Evolutionary conservation across 2,888 invertebrate genomes (phyloP).

Genomic region (Choristoneura rosaceana): DNA sequence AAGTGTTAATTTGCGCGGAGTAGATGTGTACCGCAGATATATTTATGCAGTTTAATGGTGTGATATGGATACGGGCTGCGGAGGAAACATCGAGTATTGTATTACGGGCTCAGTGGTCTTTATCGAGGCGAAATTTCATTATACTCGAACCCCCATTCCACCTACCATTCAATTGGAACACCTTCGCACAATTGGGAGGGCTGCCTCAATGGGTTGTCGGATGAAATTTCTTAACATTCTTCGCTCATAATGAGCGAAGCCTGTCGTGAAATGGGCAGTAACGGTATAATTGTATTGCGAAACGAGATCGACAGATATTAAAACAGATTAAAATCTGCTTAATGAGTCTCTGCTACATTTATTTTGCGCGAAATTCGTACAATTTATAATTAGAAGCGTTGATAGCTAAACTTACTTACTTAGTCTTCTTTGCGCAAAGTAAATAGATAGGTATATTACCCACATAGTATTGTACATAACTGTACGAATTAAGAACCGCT

Average conservation of each 20-base stretch:
- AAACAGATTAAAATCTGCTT: constrained; percentile 77
- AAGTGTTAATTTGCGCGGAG: constrained; percentile 74
- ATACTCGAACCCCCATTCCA: constrained; percentile 80
- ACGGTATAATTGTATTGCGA: constrained; percentile 81
- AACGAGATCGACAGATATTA: constrained; percentile 80
- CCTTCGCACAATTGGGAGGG: constrained; percentile 84
- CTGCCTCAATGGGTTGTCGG: constrained; percentile 83
- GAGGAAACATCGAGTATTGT: constrained; percentile 84
- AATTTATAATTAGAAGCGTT: constrained; percentile 46
- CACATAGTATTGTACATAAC: too few species aligned
- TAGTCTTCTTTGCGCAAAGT: neutral
- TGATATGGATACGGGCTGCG: constrained; percentile 82
- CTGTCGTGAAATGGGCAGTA: constrained; percentile 81
- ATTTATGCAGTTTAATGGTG: constrained; percentile 80
- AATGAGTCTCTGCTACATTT: constrained; percentile 71
- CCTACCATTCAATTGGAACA: constrained; percentile 83
- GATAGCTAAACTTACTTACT: neutral
- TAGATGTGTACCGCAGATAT: constrained; percentile 81
- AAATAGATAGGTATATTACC: too few species aligned
- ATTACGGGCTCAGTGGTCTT: constrained; percentile 82
- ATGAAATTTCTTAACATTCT: constrained; percentile 85
- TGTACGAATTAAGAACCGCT: too few species aligned
- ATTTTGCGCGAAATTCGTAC: constrained; percentile 62
- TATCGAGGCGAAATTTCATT: constrained; percentile 84
- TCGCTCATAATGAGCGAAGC: constrained; percentile 80